These are phyloP conservation scores for Drosophila biarmipes DNA, from an alignment of 1,140 invertebrate species.

Conservation along the genomic window DNA sequence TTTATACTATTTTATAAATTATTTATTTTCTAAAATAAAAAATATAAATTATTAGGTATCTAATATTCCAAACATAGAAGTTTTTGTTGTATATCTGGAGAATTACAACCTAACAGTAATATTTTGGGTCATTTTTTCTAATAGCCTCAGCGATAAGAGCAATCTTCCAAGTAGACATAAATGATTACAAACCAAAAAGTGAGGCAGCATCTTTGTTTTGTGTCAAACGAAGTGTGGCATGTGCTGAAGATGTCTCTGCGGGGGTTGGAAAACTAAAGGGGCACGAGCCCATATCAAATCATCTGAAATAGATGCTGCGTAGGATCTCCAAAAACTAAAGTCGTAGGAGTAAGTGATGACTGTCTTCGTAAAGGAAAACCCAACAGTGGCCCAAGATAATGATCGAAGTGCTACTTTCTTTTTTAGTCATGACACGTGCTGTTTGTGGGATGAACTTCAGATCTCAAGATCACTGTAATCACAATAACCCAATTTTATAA, in stretches of 20 bases:
- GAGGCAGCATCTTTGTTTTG: slow-evolving; percentile 35
- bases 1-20: too few species aligned
- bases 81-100: slow-evolving; percentile 2
- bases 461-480: not conserved
- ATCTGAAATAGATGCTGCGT: slow-evolving; percentile 23
- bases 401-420: slow-evolving; percentile 20
- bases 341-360: slow-evolving; percentile 22
- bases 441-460: not conserved
- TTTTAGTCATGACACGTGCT: slow-evolving; percentile 22
- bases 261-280: slow-evolving; percentile 32
- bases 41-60: not conserved
- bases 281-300: slow-evolving; percentile 20
- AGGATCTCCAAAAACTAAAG: slow-evolving; percentile 17
- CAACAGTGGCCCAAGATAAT: slow-evolving; percentile 13
- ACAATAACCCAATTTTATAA: not conserved
- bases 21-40: too few species aligned
- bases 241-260: slow-evolving; percentile 56
- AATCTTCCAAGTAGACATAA: slow-evolving; percentile 41
- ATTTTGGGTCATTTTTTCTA: slow-evolving; percentile 70
- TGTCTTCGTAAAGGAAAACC: not conserved
- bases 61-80: not conserved
- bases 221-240: slow-evolving; percentile 73
- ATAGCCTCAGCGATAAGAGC: slow-evolving; percentile 54
- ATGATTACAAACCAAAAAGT: slow-evolving; percentile 21
- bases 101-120: slow-evolving; percentile 40